These are phyloP conservation scores for Chrysina gloriosa DNA, from an alignment of 2,888 invertebrate genomes.

Conservation along the genomic window DNA sequence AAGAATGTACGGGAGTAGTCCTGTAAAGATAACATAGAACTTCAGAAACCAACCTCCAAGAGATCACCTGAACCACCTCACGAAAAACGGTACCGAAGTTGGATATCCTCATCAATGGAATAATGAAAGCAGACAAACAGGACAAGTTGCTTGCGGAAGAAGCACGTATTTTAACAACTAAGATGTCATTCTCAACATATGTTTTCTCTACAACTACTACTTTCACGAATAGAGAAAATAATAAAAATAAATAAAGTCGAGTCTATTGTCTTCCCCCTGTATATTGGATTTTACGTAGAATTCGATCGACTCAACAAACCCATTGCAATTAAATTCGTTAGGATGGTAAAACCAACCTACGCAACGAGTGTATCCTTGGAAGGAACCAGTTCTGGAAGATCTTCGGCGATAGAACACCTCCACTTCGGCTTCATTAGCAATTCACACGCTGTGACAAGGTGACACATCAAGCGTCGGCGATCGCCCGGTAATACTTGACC, in stretches of 20 bases:
- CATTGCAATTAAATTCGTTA: neutral
- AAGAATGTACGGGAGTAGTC: no score
- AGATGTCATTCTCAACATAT: neutral
- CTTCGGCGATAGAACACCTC: neutral
- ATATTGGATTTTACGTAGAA: no score
- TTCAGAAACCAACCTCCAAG: no score
- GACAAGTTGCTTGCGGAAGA: no score
- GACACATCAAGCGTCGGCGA: neutral
- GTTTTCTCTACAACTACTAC: neutral
- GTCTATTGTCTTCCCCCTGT: no score
- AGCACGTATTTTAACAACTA: no score
- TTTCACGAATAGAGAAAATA: no score
- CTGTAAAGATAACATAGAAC: no score
- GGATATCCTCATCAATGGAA: no score
- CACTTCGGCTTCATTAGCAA: conserved; percentile 9
- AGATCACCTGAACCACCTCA: neutral
- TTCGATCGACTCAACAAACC: neutral
- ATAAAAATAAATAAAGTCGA: no score
- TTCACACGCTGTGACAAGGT: conserved; percentile 6
- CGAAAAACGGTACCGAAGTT: neutral
- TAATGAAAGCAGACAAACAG: no score
- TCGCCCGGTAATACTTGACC: neutral
- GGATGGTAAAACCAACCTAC: neutral
- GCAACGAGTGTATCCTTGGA: neutral
- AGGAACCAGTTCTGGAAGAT: conserved; percentile 17